These are phyloP conservation scores for Nycteola revayana DNA, from an alignment of 2,888 invertebrate genomes.

Conservation along the genomic window DNA sequence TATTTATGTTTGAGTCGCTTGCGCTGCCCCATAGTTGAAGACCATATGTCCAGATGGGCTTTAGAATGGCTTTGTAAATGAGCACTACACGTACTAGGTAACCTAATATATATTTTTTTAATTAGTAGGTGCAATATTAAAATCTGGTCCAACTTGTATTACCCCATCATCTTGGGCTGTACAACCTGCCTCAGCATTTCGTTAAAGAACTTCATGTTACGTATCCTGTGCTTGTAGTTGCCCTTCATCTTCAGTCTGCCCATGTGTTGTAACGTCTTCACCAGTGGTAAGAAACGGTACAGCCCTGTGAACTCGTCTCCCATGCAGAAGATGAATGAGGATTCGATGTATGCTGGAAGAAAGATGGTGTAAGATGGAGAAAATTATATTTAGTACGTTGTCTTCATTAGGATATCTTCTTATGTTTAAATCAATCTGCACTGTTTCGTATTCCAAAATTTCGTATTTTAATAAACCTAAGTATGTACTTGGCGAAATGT, in stretches of 20 bases:
- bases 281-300: constrained; percentile 58
- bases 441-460: no score
- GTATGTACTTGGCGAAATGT: no score
- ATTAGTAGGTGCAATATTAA: no score
- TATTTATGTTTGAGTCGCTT: constrained; percentile 2
- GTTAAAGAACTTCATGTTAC: constrained; percentile 56
- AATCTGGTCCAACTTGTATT: no score
- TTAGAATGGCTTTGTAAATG: constrained; percentile 6
- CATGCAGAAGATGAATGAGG: constrained; percentile 61
- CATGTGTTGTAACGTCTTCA: constrained; percentile 66
- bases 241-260: constrained; percentile 61
- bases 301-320: constrained; percentile 54
- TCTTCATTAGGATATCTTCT: background rate
- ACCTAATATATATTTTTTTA: no score
- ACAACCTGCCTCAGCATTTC: constrained; percentile 32
- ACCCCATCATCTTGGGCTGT: constrained; percentile 55
- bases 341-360: constrained; percentile 57
- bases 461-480: no score
- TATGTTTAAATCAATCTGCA: no score
- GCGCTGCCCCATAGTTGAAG: constrained; percentile 7
- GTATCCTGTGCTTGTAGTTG: constrained; percentile 43
- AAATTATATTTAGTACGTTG: background rate
- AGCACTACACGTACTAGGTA: no score
- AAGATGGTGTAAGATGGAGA: no score
- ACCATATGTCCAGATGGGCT: constrained; percentile 5